These are phyloP conservation scores for Syngnathus scovelli DNA, from an alignment of 2,113 vertebrate genomes.

Conservation along the genomic window DNA sequence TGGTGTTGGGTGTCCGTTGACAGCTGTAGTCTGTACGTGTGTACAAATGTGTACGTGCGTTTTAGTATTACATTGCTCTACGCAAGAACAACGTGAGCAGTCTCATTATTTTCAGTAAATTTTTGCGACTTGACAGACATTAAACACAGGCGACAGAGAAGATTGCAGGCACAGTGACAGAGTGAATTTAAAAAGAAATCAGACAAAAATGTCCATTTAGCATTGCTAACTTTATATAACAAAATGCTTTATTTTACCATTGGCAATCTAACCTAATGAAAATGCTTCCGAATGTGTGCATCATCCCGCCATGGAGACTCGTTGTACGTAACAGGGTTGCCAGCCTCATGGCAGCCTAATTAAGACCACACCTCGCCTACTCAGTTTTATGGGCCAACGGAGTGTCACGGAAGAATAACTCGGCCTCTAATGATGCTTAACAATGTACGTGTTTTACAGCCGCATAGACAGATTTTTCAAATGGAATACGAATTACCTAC, in stretches of 20 bases:
- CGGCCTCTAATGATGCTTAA: conserved; percentile 57
- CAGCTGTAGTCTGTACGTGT: conserved; percentile 4
- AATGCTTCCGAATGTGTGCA: not conserved
- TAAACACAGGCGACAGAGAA: conserved; percentile 18
- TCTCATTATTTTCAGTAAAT: not conserved
- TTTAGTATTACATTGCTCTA: not conserved
- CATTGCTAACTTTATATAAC: too few relatives aligned
- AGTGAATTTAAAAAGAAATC: not conserved
- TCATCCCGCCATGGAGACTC: not conserved
- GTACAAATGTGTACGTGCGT: not conserved
- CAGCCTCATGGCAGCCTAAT: conserved; percentile 38
- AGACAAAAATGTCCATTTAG: too few relatives aligned
- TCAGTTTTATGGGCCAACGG: conserved; percentile 55
- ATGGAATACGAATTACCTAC: conserved; percentile 52
- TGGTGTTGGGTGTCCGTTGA: not conserved
- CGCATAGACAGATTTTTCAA: conserved; percentile 34
- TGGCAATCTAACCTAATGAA: not conserved
- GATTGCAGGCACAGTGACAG: not conserved
- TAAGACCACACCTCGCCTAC: conserved; percentile 34
- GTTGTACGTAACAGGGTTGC: not conserved
- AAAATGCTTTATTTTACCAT: too few relatives aligned
- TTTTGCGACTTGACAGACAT: conserved; percentile 11
- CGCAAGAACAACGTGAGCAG: conserved; percentile 9
- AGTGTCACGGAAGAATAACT: conserved; percentile 59
- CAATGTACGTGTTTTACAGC: conserved; percentile 55